These are phyloP conservation scores for Zaprionus tsacasi DNA, from an alignment of 1,140 invertebrate species.

Conservation along the genomic window DNA sequence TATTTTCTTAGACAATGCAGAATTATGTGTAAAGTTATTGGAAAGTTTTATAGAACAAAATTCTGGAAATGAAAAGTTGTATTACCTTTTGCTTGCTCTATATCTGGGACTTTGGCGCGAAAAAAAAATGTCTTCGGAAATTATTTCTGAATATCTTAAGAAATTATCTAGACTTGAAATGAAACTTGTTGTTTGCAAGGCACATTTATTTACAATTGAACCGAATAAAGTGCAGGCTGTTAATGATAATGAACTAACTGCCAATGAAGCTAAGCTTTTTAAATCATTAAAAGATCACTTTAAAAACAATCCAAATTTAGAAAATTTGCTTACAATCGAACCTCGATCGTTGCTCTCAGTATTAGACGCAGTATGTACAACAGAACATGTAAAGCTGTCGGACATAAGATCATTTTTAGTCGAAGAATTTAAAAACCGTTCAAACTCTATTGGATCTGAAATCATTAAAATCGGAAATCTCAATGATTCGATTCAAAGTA, in stretches of 20 bases:
- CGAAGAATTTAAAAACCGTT: constrained; percentile 18
- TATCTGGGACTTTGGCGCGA: constrained; percentile 53
- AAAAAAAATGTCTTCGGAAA: constrained; percentile 23
- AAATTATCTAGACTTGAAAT: constrained; percentile 38
- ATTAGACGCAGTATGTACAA: constrained; percentile 40
- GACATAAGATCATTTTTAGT: constrained; percentile 44
- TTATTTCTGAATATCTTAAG: constrained; percentile 42
- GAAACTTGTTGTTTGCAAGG: constrained; percentile 43
- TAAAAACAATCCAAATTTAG: constrained; percentile 26
- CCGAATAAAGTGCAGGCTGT: constrained; percentile 4
- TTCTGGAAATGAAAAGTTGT: constrained; percentile 31
- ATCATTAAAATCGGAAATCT: constrained; percentile 23
- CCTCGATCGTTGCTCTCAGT: constrained; percentile 50
- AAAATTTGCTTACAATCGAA: constrained; percentile 6
- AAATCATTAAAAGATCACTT: constrained; percentile 20
- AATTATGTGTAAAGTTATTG: constrained; percentile 42
- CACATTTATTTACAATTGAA: constrained; percentile 38
- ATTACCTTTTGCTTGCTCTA: constrained; percentile 49
- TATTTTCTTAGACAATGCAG: constrained; percentile 41
- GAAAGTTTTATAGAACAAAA: constrained; percentile 19
- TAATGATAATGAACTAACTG: background rate
- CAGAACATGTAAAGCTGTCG: constrained; percentile 11
- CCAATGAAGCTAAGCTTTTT: constrained; percentile 12
- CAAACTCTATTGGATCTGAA: constrained; percentile 20
- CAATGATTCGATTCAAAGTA: constrained; percentile 28